These are phyloP conservation scores for Latrodectus geometricus DNA, from an alignment of 1,140 invertebrate species.

Conservation along the genomic window DNA sequence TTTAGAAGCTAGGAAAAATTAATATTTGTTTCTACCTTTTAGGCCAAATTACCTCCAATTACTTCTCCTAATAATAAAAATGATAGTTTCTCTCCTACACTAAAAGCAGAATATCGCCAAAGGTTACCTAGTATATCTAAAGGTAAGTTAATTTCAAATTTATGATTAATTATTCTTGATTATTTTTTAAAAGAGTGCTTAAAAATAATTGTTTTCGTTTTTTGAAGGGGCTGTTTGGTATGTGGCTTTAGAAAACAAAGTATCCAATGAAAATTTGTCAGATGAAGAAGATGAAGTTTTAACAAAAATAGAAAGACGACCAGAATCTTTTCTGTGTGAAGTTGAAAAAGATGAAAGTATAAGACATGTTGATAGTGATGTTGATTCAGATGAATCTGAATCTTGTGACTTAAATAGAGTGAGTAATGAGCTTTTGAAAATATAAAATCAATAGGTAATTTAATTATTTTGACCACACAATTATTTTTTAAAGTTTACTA, in stretches of 20 bases:
- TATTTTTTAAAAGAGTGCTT: background rate
- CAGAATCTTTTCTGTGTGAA: constrained; percentile 34
- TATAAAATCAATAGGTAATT: background rate
- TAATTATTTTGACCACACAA: background rate
- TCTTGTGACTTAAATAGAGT: constrained; percentile 45
- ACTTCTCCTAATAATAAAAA: constrained; percentile 32
- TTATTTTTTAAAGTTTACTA: background rate
- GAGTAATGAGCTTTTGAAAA: background rate
- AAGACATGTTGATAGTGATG: constrained; percentile 60
- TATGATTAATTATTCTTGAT: background rate
- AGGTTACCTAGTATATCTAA: constrained; percentile 44
- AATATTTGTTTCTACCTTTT: background rate
- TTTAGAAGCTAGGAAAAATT: background rate
- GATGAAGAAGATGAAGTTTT: constrained; percentile 53
- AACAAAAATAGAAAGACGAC: constrained; percentile 23
- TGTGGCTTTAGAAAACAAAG: constrained; percentile 11
- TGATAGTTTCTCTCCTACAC: constrained; percentile 30
- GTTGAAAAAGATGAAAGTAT: constrained; percentile 59
- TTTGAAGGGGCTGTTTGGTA: constrained; percentile 48
- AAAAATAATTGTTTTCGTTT: background rate
- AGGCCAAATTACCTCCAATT: constrained; percentile 30
- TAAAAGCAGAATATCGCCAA: constrained; percentile 53
- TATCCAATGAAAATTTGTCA: constrained; percentile 15
- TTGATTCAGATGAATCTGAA: constrained; percentile 58
- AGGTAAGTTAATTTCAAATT: constrained; percentile 2